Conservation (phyloP, 2,888 invertebrate genomes). For the Aplocera efformata region DNA sequence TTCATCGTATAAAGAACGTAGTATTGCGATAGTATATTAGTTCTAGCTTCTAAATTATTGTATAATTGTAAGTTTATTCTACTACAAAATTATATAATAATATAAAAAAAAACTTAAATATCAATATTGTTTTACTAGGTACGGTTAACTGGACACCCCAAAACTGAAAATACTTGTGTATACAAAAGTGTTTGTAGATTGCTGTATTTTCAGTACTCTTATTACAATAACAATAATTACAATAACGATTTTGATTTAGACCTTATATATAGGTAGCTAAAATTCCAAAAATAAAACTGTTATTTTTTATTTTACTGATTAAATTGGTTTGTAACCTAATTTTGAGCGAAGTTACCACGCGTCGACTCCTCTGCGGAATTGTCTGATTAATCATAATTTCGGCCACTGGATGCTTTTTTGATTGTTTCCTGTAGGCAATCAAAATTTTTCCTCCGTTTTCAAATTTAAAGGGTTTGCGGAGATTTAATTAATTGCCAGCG, state of each 20-base stretch:
- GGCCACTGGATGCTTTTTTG: not conserved
- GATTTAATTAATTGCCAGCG: too few relatives aligned
- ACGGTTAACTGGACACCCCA: too few relatives aligned
- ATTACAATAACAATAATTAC: not conserved
- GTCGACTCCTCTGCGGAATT: conserved; percentile 9
- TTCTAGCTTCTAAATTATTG: too few relatives aligned
- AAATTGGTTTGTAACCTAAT: conserved; percentile 23
- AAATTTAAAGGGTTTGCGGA: too few relatives aligned
- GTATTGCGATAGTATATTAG: too few relatives aligned
- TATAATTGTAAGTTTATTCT: conserved; percentile 19
- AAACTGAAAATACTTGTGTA: too few relatives aligned
- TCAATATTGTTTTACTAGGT: conserved; percentile 12
- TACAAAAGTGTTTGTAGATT: too few relatives aligned
- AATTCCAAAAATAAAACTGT: conserved; percentile 6
- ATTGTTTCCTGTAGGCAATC: conserved; percentile 1
- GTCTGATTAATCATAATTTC: conserved; percentile 12
- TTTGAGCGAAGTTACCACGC: conserved; percentile 17
- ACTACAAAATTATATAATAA: conserved; percentile 3
- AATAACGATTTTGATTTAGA: too few relatives aligned
- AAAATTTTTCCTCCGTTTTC: not conserved
- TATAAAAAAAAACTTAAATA: conserved; percentile 15
- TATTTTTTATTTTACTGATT: conserved; percentile 11
- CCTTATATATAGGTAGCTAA: conserved; percentile 2
- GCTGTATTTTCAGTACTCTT: too few relatives aligned
- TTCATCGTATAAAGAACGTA: too few relatives aligned